Evolutionary conservation across 2,113 vertebrate genomes (phyloP).

Genomic region (Halichoeres trimaculatus): DNA sequence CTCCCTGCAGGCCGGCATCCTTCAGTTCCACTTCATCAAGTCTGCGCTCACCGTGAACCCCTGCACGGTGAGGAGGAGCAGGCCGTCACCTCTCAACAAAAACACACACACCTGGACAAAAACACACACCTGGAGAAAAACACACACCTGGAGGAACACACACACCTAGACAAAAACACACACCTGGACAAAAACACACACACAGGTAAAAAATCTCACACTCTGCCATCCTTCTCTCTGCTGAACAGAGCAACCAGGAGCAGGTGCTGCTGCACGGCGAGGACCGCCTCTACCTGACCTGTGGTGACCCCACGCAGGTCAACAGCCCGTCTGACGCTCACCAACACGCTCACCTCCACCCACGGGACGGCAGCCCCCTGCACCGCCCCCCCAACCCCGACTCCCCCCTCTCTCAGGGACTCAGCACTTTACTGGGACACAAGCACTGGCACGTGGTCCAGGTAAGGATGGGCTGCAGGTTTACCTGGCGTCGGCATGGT

Average conservation of each 20-base stretch:
- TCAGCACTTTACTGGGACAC: slow-evolving; percentile 99
- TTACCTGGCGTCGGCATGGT: no score
- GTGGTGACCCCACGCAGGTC: slow-evolving; percentile 90
- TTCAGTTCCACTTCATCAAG: slow-evolving; percentile 98
- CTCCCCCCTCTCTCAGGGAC: slow-evolving; percentile 91
- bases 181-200: not conserved
- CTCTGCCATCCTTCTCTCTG: not conserved
- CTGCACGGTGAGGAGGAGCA: slow-evolving; percentile 90
- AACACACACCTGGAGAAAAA: not conserved
- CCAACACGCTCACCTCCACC: slow-evolving; percentile 63
- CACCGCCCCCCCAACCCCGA: slow-evolving; percentile 79
- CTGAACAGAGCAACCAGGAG: slow-evolving; percentile 94
- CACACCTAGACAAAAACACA: no score
- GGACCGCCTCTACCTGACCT: slow-evolving; percentile 97
- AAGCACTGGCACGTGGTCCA: slow-evolving; percentile 99
- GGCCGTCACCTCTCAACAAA: accelerated
- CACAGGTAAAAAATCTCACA: not conserved
- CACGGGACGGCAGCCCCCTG: slow-evolving; percentile 81
- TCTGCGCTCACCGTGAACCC: slow-evolving; percentile 97
- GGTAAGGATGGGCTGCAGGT: slow-evolving; percentile 76
- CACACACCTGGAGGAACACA: no score
- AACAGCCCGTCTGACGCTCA: slow-evolving; percentile 82
- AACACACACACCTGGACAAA: no score
- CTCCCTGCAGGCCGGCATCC: slow-evolving; percentile 86
- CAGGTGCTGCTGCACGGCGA: slow-evolving; percentile 97